Base-by-base conservation (phyloP, 2,888 invertebrate genomes). In the Leistus spinibarbis region DNA sequence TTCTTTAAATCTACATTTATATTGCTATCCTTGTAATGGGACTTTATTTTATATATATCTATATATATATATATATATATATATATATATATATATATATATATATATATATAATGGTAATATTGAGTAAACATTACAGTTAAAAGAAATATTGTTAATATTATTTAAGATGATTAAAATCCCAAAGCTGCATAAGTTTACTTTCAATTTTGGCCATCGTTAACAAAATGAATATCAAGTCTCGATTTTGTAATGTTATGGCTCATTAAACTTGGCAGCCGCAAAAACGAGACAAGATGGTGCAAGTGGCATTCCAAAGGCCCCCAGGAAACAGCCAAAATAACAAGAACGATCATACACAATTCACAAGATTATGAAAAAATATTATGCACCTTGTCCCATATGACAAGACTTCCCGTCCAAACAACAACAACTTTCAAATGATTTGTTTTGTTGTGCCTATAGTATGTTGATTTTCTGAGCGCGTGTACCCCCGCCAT, bases 351-450 rank as follows among this genome's bases (percentile, higher is more conserved):
- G 7, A 7, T 53, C 53, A 7, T 10, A 10, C 53, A 10, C 53
- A 53, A 10, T 10, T 40, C 40, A 10, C 2, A 40, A 62, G 56
- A 65, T 65, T 54, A 71, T 71, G 71, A 64, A 64, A 70, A 57
- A 69, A 71, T 27, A 56, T 27, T 1, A 24, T 1, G 71, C 22
- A 70, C 63, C 64, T 70, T 69, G 69, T 62, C 20, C 62, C 40
- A 69, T 22, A 69, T 69, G 68, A n/a, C 56, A 63, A 63, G 17
- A 60, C 56, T 65, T 71, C 56, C 54, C 71, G 63, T 22, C 9
- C 17, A 69, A 63, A 65, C 71, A 64, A 64, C 71, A 64, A 64
- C 53, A 70, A 71, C 71, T 71, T 71, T 65, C 71, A 71, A 71
- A 64, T 71, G 23, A 71, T 70, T 64, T 64, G 64, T 70, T 70